Evolutionary conservation across 1,140 invertebrate genomes (phyloP), one percentile per base, ranked within the genome.

Genomic region (Teleogryllus occipitalis): DNA sequence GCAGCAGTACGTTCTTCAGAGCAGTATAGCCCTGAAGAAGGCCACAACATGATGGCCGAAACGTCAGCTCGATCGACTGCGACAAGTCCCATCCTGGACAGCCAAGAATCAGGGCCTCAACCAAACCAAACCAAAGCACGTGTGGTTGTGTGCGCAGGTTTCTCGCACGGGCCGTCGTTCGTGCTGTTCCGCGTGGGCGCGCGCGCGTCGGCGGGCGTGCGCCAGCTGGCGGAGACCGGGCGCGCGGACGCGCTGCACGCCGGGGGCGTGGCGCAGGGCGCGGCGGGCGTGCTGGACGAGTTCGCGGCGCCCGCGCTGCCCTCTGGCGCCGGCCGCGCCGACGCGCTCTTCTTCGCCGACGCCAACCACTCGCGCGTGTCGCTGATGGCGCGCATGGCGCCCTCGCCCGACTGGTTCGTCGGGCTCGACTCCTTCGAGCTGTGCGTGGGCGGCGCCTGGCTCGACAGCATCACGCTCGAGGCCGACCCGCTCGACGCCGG

Each of bases 201-300:
- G 79, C 88, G 89, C 48, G 93, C 95, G 3, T 91, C 93, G 22
- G 83, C 89, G 7, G 92, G 93, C 0, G 90, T 97, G 10, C 92
- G 93, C 82, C 89, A 92, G 82, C 96, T 97, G 84, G 92, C 95
- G 12, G 96, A 98, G 85, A 92, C 90, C 49, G 95, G 94, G 22
- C 89, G 92, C 78, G 88, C 92, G 0, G 91, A 94, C 81, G 86
- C 90, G 8, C 87, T 97, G 78, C 92, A 96, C 80, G 86, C 88
- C 80, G 83, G 87, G 78, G 81, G 4, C 86, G 18, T 65, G 54
- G 54, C 54, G 54, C 54, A 65, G 18, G 54, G 87, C 14, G 83
- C 83, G 48, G 82, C 82, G 10, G 87, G 86, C 0, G 83, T 89
- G 47, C 82, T 85, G 18, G 88, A 90, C 81, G 83, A 85, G 21